Evolutionary conservation across 2,797 vertebrate genomes (phyloP).

Genomic region (Threskiornis aethiopicus): DNA sequence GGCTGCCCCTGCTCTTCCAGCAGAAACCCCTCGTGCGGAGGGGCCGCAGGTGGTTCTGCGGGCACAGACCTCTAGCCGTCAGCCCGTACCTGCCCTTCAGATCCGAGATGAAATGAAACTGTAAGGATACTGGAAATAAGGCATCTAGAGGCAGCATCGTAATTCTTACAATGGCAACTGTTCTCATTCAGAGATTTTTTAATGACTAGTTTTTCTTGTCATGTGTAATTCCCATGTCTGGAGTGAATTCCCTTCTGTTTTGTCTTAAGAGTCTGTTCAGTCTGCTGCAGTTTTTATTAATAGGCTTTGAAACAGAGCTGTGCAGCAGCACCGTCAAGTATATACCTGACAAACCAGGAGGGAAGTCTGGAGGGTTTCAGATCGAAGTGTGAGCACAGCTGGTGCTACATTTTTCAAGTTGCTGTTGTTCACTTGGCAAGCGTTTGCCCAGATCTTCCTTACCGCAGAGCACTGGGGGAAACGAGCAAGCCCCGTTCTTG

Average conservation of each 20-base stretch:
- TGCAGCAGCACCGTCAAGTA: neutral
- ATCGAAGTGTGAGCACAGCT: neutral
- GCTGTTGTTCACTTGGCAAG: neutral
- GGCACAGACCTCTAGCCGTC: neutral
- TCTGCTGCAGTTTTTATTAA: neutral
- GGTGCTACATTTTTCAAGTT: neutral
- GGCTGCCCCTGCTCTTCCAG: rapidly evolving
- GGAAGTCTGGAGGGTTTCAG: neutral
- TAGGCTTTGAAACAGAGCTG: neutral
- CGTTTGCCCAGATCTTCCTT: neutral
- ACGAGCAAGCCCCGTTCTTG: neutral
- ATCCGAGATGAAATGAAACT: neutral
- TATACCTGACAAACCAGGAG: neutral
- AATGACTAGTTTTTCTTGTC: neutral
- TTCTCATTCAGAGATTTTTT: neutral
- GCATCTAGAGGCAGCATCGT: rapidly evolving
- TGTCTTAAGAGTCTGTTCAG: neutral
- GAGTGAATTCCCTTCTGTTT: neutral
- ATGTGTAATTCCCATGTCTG: neutral
- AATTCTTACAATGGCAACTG: neutral
- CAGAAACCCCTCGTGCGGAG: neutral
- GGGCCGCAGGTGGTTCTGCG: rapidly evolving
- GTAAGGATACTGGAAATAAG: neutral
- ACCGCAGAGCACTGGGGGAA: rapidly evolving
- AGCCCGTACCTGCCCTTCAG: no score